Evolutionary conservation across 2,888 invertebrate species (phyloP).

Genomic region (Phymatocera aterrima): DNA sequence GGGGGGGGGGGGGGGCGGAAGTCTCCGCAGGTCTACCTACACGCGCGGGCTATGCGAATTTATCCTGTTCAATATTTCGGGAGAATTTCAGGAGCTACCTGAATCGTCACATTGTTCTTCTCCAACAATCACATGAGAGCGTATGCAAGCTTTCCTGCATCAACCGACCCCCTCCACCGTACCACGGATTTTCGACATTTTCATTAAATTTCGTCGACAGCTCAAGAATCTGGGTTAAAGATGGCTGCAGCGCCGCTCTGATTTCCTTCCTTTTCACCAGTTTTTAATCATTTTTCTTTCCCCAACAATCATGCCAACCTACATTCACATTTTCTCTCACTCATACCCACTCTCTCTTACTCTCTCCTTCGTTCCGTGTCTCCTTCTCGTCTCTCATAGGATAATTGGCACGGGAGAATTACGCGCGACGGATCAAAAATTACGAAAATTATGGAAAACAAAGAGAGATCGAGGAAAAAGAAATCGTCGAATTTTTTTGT

Average conservation of each 20-base stretch:
- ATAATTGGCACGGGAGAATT: background rate
- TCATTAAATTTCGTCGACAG: constrained; percentile 26
- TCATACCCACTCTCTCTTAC: background rate
- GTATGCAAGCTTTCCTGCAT: background rate
- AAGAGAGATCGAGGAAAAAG: background rate
- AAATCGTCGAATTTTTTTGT: background rate
- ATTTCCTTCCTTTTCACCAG: background rate
- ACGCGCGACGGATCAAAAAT: background rate
- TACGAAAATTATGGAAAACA: background rate
- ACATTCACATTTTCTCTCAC: background rate
- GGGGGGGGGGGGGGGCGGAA: too few species aligned
- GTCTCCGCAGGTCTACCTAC: too few species aligned
- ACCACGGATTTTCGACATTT: constrained; percentile 7
- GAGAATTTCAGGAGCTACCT: constrained; percentile 29
- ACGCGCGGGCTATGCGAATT: constrained; percentile 46
- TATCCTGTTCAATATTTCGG: constrained; percentile 43
- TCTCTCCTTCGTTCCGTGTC: background rate
- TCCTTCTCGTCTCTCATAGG: background rate
- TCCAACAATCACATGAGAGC: constrained; percentile 56
- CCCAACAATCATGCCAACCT: background rate
- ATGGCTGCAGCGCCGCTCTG: background rate
- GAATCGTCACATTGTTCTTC: constrained; percentile 56
- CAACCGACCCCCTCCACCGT: too few species aligned
- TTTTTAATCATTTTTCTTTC: background rate
- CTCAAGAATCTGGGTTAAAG: constrained; percentile 6